A percentile compares a stretch with the other conserved stretches of the same genome.
Conservation (phyloP, 2,797 vertebrate species). For the Psittacula echo region DNA sequence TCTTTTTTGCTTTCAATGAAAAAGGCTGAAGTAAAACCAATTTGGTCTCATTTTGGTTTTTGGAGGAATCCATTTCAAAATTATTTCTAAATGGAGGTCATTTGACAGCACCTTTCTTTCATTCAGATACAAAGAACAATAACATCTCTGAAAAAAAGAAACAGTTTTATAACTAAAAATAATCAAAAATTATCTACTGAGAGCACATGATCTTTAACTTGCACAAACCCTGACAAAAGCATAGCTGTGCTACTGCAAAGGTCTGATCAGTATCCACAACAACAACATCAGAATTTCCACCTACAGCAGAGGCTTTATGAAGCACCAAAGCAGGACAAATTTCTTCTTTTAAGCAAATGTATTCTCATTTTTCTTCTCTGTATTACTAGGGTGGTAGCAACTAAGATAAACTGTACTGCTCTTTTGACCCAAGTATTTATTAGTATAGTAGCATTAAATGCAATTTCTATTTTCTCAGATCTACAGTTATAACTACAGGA, state of each 20-base stretch:
- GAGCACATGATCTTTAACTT: not conserved
- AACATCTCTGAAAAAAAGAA: not conserved
- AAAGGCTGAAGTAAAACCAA: not conserved
- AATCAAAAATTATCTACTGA: not conserved
- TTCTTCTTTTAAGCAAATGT: not conserved
- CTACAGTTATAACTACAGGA: accelerated
- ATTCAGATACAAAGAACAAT: not conserved
- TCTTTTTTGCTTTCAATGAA: not conserved
- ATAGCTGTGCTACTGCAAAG: not conserved
- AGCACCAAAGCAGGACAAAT: not conserved
- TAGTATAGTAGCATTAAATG: not conserved
- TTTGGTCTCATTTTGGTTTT: not conserved
- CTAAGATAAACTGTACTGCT: not conserved
- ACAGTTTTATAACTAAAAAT: not conserved
- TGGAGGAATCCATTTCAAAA: not conserved
- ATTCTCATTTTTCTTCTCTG: not conserved
- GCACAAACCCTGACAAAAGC: not conserved
- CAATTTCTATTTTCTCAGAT: not conserved
- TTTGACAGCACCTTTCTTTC: not conserved
- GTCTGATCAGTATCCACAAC: not conserved
- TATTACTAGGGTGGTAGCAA: not conserved
- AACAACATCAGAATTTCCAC: not conserved
- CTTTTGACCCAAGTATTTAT: not conserved
- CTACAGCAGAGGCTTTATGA: not conserved
- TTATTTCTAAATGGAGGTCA: not conserved